Percentiles rank a stretch among this genome's conserved stretches.
Conservation (phyloP, 92 coral and sea anemone genomes). For the Hydrozoanthus gracilis region DNA sequence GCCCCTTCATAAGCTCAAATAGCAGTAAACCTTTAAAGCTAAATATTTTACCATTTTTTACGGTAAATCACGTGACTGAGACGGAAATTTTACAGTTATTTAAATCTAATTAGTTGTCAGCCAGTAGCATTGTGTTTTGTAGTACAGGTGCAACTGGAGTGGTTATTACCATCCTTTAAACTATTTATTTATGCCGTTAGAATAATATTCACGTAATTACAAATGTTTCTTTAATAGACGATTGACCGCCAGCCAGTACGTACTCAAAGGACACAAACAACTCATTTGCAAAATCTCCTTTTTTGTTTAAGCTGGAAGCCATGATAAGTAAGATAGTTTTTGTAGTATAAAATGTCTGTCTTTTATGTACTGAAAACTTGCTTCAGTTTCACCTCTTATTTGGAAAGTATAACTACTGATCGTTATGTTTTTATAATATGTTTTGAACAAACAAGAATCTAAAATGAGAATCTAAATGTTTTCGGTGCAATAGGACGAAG, state of each 20-base stretch:
- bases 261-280: neutral
- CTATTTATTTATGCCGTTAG: constrained; percentile 25
- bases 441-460: neutral
- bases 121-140: neutral
- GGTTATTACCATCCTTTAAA: neutral
- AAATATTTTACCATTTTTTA: no score
- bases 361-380: no score
- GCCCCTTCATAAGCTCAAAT: no score
- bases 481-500: neutral
- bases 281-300: neutral
- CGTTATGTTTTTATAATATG: neutral
- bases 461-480: no score
- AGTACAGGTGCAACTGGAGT: neutral
- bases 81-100: no score
- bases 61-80: no score
- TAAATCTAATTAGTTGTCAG: neutral
- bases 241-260: neutral
- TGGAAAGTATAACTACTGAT: neutral
- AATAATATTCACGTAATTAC: constrained; percentile 13
- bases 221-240: neutral
- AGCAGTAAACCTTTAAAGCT: no score
- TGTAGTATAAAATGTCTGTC: no score
- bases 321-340: no score
- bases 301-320: no score
- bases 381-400: no score